A percentile compares a stretch with the other conserved stretches of the same genome.
These are phyloP conservation scores for Megaceryle torquata DNA, from an alignment of 2,113 vertebrate genomes.

Conservation along the genomic window DNA sequence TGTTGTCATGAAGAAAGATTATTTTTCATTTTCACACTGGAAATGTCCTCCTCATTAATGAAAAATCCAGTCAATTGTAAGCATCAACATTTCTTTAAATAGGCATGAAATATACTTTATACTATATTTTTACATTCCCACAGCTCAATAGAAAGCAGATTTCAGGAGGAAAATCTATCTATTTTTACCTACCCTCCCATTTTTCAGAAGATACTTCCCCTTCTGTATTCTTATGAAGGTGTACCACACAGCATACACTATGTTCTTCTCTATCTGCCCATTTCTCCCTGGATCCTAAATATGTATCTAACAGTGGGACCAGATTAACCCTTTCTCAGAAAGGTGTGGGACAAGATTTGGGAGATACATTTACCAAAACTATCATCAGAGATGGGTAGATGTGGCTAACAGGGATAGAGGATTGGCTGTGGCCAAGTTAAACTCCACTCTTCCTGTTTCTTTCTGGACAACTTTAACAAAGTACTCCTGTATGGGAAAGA, in stretches of 20 bases:
- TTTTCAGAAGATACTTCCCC: not conserved
- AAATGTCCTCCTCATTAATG: not conserved
- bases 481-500: not conserved
- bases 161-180: not conserved
- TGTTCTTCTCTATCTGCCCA: not conserved
- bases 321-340: not conserved
- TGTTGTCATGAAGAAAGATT: not conserved
- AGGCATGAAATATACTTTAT: not conserved
- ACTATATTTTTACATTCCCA: not conserved
- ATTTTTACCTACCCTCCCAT: not conserved
- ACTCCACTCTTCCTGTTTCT: not conserved
- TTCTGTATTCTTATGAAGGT: not conserved
- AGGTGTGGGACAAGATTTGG: not conserved
- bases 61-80: not conserved
- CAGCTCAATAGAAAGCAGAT: not conserved
- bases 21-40: not conserved
- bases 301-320: not conserved
- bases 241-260: rapidly evolving
- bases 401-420: not conserved
- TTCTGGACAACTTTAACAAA: not conserved
- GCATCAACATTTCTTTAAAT: not conserved
- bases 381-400: not conserved
- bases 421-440: not conserved
- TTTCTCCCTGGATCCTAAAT: not conserved
- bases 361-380: not conserved